Evolutionary conservation across 2,797 vertebrate species (phyloP).

Genomic region (Naso thynnoides): DNA sequence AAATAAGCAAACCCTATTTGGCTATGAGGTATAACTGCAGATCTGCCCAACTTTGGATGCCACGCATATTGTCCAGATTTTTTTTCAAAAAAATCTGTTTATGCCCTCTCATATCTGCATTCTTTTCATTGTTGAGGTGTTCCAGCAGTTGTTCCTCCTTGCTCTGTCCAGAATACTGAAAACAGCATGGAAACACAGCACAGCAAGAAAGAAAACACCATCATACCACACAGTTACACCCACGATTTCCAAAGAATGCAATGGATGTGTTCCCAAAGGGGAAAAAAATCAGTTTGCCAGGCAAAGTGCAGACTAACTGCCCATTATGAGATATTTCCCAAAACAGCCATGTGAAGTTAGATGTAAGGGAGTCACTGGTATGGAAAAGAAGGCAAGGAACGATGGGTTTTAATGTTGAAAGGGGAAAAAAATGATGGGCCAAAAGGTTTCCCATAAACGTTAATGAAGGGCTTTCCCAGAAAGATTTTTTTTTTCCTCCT

Average conservation of each 20-base stretch:
- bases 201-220: slow-evolving; percentile 72
- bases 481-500: slow-evolving; percentile 65
- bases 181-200: slow-evolving; percentile 67
- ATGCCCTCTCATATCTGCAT: slow-evolving; percentile 70
- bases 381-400: slow-evolving; percentile 71
- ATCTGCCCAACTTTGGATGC: slow-evolving; percentile 20
- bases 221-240: slow-evolving; percentile 75
- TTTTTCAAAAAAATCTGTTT: slow-evolving; percentile 49
- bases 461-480: slow-evolving; percentile 86
- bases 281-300: slow-evolving; percentile 69
- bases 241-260: slow-evolving; percentile 82
- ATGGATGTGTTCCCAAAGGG: slow-evolving; percentile 76
- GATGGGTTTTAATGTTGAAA: slow-evolving; percentile 73
- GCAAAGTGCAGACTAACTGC: slow-evolving; percentile 72
- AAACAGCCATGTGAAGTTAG: slow-evolving; percentile 72
- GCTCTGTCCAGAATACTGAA: slow-evolving; percentile 63
- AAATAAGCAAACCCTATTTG: background rate
- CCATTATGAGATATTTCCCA: slow-evolving; percentile 82
- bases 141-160: slow-evolving; percentile 66
- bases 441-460: slow-evolving; percentile 84
- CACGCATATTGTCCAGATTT: slow-evolving; percentile 40
- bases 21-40: slow-evolving; percentile 4
- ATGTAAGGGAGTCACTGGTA: slow-evolving; percentile 68
- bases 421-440: slow-evolving; percentile 57
- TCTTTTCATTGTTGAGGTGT: slow-evolving; percentile 71